These are phyloP conservation scores for Echinarachnius parma DNA, from an alignment of 53 echinoderm and acorn worm genomes.

Conservation along the genomic window DNA sequence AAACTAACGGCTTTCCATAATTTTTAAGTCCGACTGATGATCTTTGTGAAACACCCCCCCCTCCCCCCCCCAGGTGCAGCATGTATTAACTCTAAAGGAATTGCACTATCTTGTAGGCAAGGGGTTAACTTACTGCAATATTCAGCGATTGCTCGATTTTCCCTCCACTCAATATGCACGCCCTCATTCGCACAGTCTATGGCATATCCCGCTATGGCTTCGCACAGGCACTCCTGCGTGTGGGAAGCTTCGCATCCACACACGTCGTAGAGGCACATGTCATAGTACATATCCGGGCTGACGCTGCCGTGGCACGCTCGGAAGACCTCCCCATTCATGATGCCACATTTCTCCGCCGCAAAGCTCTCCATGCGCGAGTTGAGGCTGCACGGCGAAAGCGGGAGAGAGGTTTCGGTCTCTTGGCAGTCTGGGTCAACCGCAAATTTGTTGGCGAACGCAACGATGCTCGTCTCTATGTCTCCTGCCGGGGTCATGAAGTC, in stretches of 20 bases:
- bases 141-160: constrained; percentile 55
- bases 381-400: constrained; percentile 66
- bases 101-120: too few species aligned
- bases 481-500: constrained; percentile 88
- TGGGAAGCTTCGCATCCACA: constrained; percentile 70
- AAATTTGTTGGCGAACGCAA: constrained; percentile 72
- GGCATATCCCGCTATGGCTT: constrained; percentile 73
- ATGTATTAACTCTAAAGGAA: too few species aligned
- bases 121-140: constrained; percentile 81
- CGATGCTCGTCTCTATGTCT: constrained; percentile 72
- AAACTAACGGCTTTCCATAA: too few species aligned
- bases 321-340: constrained; percentile 64
- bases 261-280: constrained; percentile 81
- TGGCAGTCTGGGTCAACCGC: constrained; percentile 62
- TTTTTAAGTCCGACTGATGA: too few species aligned
- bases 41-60: too few species aligned
- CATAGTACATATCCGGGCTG: constrained; percentile 67
- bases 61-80: too few species aligned
- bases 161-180: constrained; percentile 72
- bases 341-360: constrained; percentile 69
- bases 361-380: constrained; percentile 76
- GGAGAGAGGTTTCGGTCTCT: constrained; percentile 44
- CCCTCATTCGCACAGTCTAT: constrained; percentile 77
- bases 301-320: constrained; percentile 80
- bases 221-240: constrained; percentile 66